phyloP scores from a whole-genome alignment of 2,113 vertebrate genomes.

The Cheirogaleus medius region DNA sequence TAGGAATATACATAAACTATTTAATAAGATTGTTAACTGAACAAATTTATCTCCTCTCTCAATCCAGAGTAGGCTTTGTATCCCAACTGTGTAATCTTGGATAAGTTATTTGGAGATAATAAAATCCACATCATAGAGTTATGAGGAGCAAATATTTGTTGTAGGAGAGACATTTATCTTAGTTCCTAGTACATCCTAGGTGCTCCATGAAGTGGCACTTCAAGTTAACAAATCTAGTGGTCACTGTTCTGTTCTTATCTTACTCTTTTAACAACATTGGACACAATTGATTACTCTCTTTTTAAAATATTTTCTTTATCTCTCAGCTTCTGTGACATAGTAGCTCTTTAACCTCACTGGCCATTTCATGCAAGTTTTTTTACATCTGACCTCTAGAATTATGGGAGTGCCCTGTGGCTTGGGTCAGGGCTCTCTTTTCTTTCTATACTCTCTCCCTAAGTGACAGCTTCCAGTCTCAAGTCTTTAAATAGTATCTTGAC shows the following conservation, averaged over 20 bases:
- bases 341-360: background rate
- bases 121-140: background rate
- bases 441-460: background rate
- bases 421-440: background rate
- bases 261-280: background rate
- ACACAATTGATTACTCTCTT: background rate
- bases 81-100: background rate
- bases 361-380: background rate
- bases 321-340: background rate
- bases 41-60: background rate
- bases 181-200: background rate
- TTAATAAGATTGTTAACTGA: conserved; percentile 34
- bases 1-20: background rate
- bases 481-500: background rate
- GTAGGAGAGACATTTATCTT: background rate
- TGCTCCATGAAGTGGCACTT: background rate
- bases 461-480: background rate
- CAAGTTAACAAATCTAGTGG: background rate
- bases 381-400: background rate
- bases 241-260: background rate
- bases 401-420: background rate
- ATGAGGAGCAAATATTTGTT: background rate
- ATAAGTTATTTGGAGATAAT: background rate
- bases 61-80: background rate
- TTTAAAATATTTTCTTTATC: background rate